Percentiles rank a stretch among this genome's conserved stretches.
Evolutionary conservation across 2,797 vertebrate species (phyloP).

Genomic region (Graptemys geographica): DNA sequence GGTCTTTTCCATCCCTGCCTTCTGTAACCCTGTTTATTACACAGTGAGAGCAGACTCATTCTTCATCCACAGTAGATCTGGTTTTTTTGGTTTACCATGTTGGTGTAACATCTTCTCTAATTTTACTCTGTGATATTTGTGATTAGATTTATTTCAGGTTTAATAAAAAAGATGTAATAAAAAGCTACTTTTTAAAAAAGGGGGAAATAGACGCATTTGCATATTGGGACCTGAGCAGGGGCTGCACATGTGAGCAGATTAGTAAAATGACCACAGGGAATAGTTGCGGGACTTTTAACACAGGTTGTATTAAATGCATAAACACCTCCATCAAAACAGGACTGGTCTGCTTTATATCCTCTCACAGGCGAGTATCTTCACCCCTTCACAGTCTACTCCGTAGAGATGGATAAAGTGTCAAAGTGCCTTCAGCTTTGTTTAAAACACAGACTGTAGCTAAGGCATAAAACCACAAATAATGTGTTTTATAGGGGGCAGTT

Average conservation of each 20-base stretch:
- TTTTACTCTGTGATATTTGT: neutral
- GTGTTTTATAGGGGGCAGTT: neutral
- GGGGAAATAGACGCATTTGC: neutral
- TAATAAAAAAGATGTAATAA: conserved; percentile 28
- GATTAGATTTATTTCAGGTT: conserved; percentile 34
- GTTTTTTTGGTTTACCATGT: conserved; percentile 15
- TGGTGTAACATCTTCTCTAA: neutral
- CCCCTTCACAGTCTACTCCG: neutral
- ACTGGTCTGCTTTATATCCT: neutral
- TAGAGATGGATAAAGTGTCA: neutral
- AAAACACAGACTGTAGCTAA: neutral
- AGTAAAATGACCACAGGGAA: conserved; percentile 15
- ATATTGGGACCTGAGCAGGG: conserved; percentile 13
- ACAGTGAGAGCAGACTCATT: neutral
- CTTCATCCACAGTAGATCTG: neutral
- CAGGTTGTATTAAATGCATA: neutral
- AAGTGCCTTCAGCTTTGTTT: neutral
- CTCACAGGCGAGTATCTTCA: neutral
- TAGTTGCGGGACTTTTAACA: neutral
- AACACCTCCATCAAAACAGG: conserved; percentile 12
- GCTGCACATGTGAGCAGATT: neutral
- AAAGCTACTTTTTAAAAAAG: conserved; percentile 30
- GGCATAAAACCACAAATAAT: neutral
- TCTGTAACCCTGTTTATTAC: neutral
- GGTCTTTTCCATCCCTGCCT: neutral